Conservation (phyloP, 2,888 invertebrate genomes). For the Thymelicus acteon region DNA sequence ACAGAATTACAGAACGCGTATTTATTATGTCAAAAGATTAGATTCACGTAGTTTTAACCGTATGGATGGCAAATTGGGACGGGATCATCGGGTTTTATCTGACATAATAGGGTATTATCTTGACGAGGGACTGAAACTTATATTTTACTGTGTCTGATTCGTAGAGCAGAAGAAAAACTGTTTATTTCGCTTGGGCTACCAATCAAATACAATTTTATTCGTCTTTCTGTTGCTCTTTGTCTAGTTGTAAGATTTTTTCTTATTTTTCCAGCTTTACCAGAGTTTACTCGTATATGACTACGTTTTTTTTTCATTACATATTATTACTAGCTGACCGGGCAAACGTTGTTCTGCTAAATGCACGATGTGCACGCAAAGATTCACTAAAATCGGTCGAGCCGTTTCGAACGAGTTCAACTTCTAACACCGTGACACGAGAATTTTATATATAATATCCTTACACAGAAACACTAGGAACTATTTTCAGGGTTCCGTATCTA, state of each 20-base stretch:
- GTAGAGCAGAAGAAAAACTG: constrained; percentile 18
- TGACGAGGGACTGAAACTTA: constrained; percentile 31
- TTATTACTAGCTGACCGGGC: too few relatives aligned
- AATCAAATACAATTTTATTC: constrained; percentile 18
- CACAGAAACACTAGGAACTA: too few relatives aligned
- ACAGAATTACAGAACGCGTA: background rate
- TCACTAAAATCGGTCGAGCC: too few relatives aligned
- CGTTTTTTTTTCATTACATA: too few relatives aligned
- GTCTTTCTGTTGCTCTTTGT: background rate
- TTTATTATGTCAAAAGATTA: constrained; percentile 15
- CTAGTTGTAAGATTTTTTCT: background rate
- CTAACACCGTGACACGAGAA: too few relatives aligned
- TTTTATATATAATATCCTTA: too few relatives aligned
- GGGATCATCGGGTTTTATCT: constrained; percentile 26
- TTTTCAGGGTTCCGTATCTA: too few relatives aligned
- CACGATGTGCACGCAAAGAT: too few relatives aligned
- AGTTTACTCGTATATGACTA: too few relatives aligned
- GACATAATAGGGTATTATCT: constrained; percentile 30
- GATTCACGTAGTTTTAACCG: constrained; percentile 22
- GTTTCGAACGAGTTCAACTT: too few relatives aligned
- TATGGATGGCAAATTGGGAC: constrained; percentile 22
- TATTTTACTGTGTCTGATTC: constrained; percentile 14
- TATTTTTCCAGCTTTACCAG: background rate
- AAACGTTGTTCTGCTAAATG: too few relatives aligned
- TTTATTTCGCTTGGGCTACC: constrained; percentile 13